Percentiles rank a stretch among this genome's conserved stretches.
Evolutionary conservation across 2,797 vertebrate genomes (phyloP).

Genomic region (Malurus splendens): DNA sequence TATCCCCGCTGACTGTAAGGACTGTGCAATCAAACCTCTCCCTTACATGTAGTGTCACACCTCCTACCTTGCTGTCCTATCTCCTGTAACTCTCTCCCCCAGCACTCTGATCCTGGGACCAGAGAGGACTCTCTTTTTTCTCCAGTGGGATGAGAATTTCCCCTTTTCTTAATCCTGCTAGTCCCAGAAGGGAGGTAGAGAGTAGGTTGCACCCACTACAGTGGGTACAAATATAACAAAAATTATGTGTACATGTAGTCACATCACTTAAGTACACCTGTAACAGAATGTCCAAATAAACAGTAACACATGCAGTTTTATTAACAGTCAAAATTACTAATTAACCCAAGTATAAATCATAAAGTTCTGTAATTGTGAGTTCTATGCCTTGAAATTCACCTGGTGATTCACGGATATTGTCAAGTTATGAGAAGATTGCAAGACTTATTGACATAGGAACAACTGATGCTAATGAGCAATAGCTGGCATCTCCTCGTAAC

Average conservation of each 20-base stretch:
- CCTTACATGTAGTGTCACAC: too few relatives aligned
- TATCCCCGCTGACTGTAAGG: not conserved
- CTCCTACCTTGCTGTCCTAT: not conserved
- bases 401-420: not conserved
- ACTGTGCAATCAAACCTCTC: not conserved
- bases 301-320: not conserved
- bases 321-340: not conserved
- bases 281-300: not conserved
- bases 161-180: not conserved
- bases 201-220: not conserved
- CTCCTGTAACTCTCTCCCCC: not conserved
- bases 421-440: rapidly evolving
- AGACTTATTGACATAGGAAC: not conserved
- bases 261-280: not conserved
- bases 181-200: not conserved
- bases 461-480: not conserved
- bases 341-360: not conserved
- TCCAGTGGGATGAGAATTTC: not conserved
- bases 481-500: not conserved
- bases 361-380: not conserved
- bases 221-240: not conserved
- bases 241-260: not conserved
- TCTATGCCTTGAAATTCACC: not conserved
- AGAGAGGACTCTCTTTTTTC: not conserved
- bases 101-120: rapidly evolving